Base-by-base conservation (phyloP, 2,113 vertebrate genomes). In the Cephalopholis sonnerati region DNA sequence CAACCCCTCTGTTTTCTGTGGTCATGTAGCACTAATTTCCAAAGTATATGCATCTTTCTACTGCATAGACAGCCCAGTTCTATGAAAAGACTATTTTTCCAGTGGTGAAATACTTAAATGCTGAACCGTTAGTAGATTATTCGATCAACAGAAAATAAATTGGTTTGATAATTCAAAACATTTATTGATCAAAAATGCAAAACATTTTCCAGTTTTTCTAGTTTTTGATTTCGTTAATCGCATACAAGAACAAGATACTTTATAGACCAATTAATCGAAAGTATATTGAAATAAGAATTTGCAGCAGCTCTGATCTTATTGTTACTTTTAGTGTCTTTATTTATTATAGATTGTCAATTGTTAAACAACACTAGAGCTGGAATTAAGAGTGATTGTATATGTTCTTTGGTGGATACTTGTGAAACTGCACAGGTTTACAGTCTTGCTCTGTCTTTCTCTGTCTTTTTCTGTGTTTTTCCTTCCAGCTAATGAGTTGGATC, bases 401-500 rank as follows among this genome's bases (percentile, higher is more conserved):
- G 67, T 54, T 20, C 29, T 29, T 59, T 22, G 24, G 17, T 27
- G 24, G 25, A 48, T 48, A 6, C 3, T 17, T 59, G 32, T 57
- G 11, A 58, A 54, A 18, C 54, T 58, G 55, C 29, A 13, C 3
- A 17, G 0, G 4, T 61, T 48, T 22, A 46, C 41, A 29, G 13
- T 50, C 11, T 64, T 16, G 9, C 17, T 51, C n/a, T 46, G 13
- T 11, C 69, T 79, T 39, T 78, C 3, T 62, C 11, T 50, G 9
- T 51, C n/a, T 22, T 24, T 72, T 39, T 55, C 22, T 62, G 8
- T 54, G 13, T 58, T 61, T 32, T 13, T 77, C 46, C 65, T 72
- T 91, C 55, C 74, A 91, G 93, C 89, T 0, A 88, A 75, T 82
- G 97, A 98, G 85, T 94, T 92, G 59, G 92, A 98, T 84, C 96